These are phyloP conservation scores for Aporrectodea caliginosa DNA, from an alignment of 1,140 invertebrate species.

Conservation along the genomic window DNA sequence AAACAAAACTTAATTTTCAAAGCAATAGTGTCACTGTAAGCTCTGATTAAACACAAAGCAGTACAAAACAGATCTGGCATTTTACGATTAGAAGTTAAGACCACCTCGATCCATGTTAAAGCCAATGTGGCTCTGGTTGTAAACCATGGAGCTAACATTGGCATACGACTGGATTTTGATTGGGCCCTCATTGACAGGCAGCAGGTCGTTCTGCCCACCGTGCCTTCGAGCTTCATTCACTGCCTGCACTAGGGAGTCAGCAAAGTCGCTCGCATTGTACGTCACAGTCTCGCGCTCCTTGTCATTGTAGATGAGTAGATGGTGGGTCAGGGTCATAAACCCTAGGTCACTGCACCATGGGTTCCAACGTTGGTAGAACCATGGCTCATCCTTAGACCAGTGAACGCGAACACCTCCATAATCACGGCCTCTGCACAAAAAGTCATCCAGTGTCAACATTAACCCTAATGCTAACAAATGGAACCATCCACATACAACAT, in stretches of 20 bases:
- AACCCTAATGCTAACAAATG: too few relatives aligned
- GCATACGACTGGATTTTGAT: constrained; percentile 77
- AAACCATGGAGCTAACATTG: constrained; percentile 71
- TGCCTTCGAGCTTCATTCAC: constrained; percentile 36
- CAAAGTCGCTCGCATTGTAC: constrained; percentile 55
- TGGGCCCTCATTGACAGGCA: constrained; percentile 63
- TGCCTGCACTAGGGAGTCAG: constrained; percentile 46
- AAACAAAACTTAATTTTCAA: too few relatives aligned
- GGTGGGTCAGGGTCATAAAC: constrained; percentile 72
- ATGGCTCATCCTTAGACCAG: constrained; percentile 66
- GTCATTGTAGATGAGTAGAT: constrained; percentile 74
- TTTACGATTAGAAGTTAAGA: constrained; percentile 74
- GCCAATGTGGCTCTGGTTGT: constrained; percentile 75
- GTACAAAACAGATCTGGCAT: too few relatives aligned
- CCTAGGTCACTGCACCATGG: constrained; percentile 76
- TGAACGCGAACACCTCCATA: constrained; percentile 69
- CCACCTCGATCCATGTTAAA: constrained; percentile 81
- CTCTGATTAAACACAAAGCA: background rate
- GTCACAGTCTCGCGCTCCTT: constrained; percentile 50
- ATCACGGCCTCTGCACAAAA: constrained; percentile 59
- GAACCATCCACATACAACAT: too few relatives aligned
- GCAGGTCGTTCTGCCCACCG: constrained; percentile 32
- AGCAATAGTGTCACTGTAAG: too few relatives aligned
- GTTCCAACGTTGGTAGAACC: constrained; percentile 75
- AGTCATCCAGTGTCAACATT: too few relatives aligned